Conservation (phyloP, 2,113 vertebrate species). For the Pseudorhombus dupliciocellatus region DNA sequence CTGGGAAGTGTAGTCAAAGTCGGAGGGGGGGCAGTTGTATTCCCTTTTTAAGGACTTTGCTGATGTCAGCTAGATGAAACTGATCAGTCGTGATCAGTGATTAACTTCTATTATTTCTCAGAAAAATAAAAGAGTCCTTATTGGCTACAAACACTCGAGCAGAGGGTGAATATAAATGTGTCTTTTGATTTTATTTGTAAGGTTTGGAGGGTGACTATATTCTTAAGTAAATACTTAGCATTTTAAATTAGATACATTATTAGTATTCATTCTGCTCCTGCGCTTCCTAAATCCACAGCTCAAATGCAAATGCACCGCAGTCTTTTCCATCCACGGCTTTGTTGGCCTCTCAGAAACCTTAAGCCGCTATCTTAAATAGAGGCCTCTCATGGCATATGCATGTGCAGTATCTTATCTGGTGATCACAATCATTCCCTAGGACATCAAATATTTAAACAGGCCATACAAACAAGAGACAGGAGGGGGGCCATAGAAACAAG, state of each 20-base stretch:
- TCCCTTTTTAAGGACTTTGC: constrained; percentile 36
- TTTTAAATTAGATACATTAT: constrained; percentile 80
- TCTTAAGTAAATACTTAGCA: constrained; percentile 78
- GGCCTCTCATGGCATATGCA: constrained; percentile 81
- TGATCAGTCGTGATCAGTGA: constrained; percentile 11
- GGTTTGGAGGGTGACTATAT: constrained; percentile 57
- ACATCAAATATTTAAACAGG: constrained; percentile 84
- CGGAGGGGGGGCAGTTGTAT: constrained; percentile 44
- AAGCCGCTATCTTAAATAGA: constrained; percentile 77
- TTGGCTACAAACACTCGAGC: constrained; percentile 19
- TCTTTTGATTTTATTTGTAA: constrained; percentile 55
- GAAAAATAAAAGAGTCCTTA: constrained; percentile 17
- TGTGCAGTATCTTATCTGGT: constrained; percentile 79
- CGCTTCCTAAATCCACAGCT: constrained; percentile 72
- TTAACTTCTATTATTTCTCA: neutral
- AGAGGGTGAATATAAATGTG: constrained; percentile 43
- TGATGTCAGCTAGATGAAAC: constrained; percentile 32
- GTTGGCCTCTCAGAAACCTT: constrained; percentile 79
- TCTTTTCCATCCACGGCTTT: constrained; percentile 74
- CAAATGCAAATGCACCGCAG: constrained; percentile 77
- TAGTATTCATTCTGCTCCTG: constrained; percentile 73
- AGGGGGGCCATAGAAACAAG: constrained; percentile 59
- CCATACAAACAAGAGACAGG: constrained; percentile 73
- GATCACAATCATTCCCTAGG: constrained; percentile 79
- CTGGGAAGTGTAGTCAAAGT: constrained; percentile 82